A percentile compares a stretch with the other conserved stretches of the same genome.
Conservation (phyloP, 2,797 vertebrate species). For the Pangasius macronema region DNA sequence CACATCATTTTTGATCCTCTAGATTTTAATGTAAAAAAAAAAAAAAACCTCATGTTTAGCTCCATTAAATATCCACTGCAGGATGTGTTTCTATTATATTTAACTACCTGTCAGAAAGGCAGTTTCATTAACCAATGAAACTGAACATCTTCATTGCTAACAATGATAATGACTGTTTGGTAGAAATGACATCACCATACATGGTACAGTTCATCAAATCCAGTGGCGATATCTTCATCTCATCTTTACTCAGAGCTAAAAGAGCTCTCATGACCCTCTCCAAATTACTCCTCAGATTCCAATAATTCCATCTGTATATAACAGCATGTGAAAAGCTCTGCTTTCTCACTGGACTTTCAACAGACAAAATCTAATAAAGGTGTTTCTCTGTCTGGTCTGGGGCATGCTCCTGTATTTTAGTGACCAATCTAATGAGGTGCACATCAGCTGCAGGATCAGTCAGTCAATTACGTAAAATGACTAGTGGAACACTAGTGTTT, state of each 20-base stretch:
- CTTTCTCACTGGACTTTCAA: slow-evolving; percentile 43
- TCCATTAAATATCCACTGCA: neutral
- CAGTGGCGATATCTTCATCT: neutral
- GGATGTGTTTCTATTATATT: neutral
- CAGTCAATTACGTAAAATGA: slow-evolving; percentile 38
- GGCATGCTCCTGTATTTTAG: slow-evolving; percentile 22
- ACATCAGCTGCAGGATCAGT: slow-evolving; percentile 42
- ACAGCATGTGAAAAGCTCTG: slow-evolving; percentile 27
- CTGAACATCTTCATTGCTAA: neutral
- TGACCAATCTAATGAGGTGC: slow-evolving; percentile 25
- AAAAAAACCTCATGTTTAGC: neutral
- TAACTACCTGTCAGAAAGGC: neutral
- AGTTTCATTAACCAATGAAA: neutral
- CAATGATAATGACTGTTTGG: too few relatives aligned
- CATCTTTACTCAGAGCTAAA: neutral
- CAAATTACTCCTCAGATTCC: slow-evolving; percentile 30
- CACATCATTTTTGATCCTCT: neutral
- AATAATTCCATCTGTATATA: slow-evolving; percentile 41
- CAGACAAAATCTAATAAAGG: slow-evolving; percentile 32
- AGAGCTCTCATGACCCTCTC: neutral
- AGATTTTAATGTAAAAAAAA: neutral
- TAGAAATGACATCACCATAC: neutral
- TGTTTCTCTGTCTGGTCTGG: slow-evolving; percentile 28
- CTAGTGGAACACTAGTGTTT: neutral
- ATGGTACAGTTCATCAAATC: neutral